Evolutionary conservation across 2,888 invertebrate genomes (phyloP).

Genomic region (Nipponacmea schrenckii): DNA sequence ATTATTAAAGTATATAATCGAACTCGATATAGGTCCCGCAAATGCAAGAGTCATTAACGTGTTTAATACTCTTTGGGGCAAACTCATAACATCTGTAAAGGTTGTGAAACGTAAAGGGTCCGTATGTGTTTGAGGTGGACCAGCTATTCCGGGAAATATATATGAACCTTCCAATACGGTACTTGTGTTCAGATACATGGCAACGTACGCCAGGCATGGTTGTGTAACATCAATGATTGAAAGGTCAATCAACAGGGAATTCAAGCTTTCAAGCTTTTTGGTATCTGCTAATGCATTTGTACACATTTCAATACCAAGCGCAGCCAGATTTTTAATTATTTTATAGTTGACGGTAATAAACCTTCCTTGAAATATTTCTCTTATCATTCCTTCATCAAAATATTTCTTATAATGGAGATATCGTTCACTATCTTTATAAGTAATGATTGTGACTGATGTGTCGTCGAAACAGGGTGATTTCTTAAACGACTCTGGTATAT

Average conservation of each 20-base stretch:
- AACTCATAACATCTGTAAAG: conserved; percentile 17
- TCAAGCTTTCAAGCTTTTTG: conserved; percentile 8
- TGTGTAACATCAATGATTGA: conserved; percentile 1
- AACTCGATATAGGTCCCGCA: background rate
- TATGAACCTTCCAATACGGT: background rate
- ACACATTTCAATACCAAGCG: background rate
- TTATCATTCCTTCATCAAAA: background rate
- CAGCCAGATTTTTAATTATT: background rate
- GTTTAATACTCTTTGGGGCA: conserved; percentile 13
- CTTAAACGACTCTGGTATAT: conserved; percentile 10
- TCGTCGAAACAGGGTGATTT: background rate
- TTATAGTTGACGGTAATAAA: background rate
- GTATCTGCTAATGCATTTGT: conserved; percentile 1
- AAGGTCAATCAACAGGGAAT: conserved; percentile 12
- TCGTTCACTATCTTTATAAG: background rate
- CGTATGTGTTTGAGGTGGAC: conserved; percentile 13
- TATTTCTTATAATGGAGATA: too few species aligned
- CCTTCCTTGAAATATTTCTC: background rate
- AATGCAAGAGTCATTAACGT: background rate
- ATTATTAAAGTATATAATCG: background rate
- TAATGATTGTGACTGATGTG: background rate
- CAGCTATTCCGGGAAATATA: background rate
- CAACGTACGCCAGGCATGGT: background rate
- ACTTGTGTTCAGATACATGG: conserved; percentile 11
- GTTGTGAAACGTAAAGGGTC: background rate